phyloP scores from a whole-genome alignment of 2,888 invertebrate genomes.

The Lasioglossum lativentre region DNA sequence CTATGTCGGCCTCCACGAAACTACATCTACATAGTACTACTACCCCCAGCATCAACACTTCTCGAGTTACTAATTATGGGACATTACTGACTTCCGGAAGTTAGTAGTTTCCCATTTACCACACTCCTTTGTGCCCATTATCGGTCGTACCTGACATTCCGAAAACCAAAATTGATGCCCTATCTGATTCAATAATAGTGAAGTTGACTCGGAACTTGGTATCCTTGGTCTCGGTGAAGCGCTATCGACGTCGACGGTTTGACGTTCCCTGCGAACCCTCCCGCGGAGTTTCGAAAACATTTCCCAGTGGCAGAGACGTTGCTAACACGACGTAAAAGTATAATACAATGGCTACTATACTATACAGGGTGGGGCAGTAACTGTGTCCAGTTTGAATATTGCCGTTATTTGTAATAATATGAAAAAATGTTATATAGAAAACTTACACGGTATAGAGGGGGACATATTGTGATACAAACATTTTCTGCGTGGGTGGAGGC shows the following conservation, averaged over 20 bases:
- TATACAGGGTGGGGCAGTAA: too few species aligned
- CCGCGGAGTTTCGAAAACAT: neutral
- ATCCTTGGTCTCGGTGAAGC: constrained; percentile 19
- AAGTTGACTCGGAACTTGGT: constrained; percentile 50
- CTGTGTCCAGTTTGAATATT: too few species aligned
- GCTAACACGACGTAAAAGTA: neutral
- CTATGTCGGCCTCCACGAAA: neutral
- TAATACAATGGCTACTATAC: too few species aligned
- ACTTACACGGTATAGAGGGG: too few species aligned
- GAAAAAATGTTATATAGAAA: too few species aligned
- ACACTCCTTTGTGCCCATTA: constrained; percentile 64
- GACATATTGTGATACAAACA: too few species aligned
- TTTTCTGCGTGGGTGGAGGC: too few species aligned
- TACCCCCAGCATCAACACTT: neutral
- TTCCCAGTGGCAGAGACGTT: neutral
- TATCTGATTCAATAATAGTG: constrained; percentile 56
- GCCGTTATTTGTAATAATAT: too few species aligned
- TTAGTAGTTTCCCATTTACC: constrained; percentile 67
- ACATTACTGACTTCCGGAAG: constrained; percentile 67
- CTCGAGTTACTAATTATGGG: constrained; percentile 39
- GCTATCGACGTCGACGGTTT: neutral
- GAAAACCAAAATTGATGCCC: constrained; percentile 67
- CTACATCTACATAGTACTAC: neutral
- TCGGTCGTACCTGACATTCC: constrained; percentile 49
- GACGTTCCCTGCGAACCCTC: neutral